Base-by-base conservation (phyloP, 2,797 vertebrate genomes). In the Karalla daura region DNA sequence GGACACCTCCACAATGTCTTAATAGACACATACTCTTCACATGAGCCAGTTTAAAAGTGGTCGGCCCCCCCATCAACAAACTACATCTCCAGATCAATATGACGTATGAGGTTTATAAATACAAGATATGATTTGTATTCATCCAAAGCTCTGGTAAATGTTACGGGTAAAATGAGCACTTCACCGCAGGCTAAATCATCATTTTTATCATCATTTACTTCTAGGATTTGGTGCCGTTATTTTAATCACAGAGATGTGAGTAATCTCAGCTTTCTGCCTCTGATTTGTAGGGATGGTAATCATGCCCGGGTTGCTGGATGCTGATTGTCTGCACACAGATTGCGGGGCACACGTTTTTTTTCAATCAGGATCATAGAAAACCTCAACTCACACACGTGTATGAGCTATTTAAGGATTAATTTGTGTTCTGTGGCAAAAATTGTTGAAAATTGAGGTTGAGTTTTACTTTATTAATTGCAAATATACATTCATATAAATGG, bases 161-260 rank as follows among this genome's bases (percentile, higher is more conserved):
- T 35, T 0, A 3, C 3, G 17, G 15, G n/a, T 21, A 69, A 25
- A 28, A 18, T n/a, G 12, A 18, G 5, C 21, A 13, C 10, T 49
- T 2, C 33, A 15, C 30, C 18, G 43, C 45, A 20, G 24, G 53
- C 17, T 6, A 27, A 45, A 56, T 60, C 25, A 24, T 50, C 1
- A 45, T 37, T 53, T n/a, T 59, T 33, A 65, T 56, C 30, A 25
- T 63, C 14, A 50, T 51, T 44, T 24, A 46, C 23, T 39, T 62
- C n/a, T 28, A 23, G 18, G 12, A 61, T 76, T 43, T 71, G 21
- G 63, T 66, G 51, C 44, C 74, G 14, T 63, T 49, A 52, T 47
- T 74, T 63, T 49, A 82, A 78, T 82, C 60, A 71, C 44, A 62
- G 37, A 20, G 39, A 76, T 41, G 36, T 59, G 54, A 80, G 71